phyloP scores from a whole-genome alignment of 2,797 vertebrate species.

The Clamator glandarius region DNA sequence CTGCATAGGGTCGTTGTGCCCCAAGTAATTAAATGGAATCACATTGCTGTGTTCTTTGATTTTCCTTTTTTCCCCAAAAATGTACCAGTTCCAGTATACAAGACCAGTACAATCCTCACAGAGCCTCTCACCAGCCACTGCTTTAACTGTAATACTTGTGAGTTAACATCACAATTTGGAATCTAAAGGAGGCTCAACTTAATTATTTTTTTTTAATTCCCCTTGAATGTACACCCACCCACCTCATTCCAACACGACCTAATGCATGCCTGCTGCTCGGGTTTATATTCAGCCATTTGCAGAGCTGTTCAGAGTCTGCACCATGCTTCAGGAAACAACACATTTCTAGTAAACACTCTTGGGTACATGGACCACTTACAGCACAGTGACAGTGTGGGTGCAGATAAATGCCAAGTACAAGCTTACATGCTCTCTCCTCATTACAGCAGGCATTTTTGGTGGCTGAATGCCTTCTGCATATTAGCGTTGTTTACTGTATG shows the following conservation, averaged over 20 bases:
- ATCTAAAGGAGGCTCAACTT: not conserved
- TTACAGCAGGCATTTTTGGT: constrained; percentile 19
- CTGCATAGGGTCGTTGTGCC: too few relatives aligned
- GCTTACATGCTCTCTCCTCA: not conserved
- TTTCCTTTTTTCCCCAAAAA: not conserved
- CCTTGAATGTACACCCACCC: not conserved
- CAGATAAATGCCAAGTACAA: constrained; percentile 1
- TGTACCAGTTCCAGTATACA: not conserved
- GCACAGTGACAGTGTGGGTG: not conserved
- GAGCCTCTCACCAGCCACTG: accelerated
- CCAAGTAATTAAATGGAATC: not conserved
- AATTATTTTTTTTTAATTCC: not conserved
- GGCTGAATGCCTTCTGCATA: not conserved
- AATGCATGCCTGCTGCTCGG: not conserved
- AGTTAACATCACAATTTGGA: not conserved
- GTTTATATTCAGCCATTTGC: not conserved
- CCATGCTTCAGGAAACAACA: constrained; percentile 8
- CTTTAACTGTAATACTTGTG: not conserved
- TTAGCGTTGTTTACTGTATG: not conserved
- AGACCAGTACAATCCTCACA: not conserved
- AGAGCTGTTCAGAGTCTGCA: not conserved
- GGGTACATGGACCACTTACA: not conserved
- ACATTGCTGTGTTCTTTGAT: not conserved
- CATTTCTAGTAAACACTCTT: constrained; percentile 8
- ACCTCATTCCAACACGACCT: not conserved